phyloP scores from a whole-genome alignment of 2,888 invertebrate genomes.

The Epinotia nisella region DNA sequence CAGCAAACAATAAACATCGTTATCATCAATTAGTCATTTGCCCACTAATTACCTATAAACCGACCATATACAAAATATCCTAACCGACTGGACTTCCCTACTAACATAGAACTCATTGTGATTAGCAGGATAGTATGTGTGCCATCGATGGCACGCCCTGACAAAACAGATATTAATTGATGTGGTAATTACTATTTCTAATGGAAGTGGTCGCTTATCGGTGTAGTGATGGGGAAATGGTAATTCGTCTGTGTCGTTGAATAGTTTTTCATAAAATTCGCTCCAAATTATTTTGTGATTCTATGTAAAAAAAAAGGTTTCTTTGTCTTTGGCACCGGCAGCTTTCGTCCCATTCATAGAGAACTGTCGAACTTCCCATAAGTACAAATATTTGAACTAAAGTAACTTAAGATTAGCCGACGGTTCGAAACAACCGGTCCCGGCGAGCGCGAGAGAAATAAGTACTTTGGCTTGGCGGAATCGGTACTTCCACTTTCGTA shows the following conservation, averaged over 20 bases:
- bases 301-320: no score
- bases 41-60: conserved; percentile 38
- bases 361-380: no score
- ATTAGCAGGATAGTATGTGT: neutral
- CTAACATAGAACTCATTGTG: neutral
- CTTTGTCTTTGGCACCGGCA: no score
- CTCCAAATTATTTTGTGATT: no score
- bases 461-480: no score
- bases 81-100: neutral
- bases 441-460: no score
- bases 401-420: no score
- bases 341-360: no score
- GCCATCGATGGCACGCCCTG: conserved; percentile 62
- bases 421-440: no score
- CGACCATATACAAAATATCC: neutral
- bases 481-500: no score
- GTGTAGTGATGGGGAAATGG: conserved; percentile 40
- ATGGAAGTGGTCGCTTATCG: conserved; percentile 65
- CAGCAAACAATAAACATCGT: conserved; percentile 55
- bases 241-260: neutral
- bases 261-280: neutral
- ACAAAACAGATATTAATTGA: conserved; percentile 77
- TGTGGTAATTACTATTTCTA: conserved; percentile 69
- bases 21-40: conserved; percentile 46
- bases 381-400: no score